Conservation (phyloP, 2,797 vertebrate species). For the Spondyliosoma cantharus region DNA sequence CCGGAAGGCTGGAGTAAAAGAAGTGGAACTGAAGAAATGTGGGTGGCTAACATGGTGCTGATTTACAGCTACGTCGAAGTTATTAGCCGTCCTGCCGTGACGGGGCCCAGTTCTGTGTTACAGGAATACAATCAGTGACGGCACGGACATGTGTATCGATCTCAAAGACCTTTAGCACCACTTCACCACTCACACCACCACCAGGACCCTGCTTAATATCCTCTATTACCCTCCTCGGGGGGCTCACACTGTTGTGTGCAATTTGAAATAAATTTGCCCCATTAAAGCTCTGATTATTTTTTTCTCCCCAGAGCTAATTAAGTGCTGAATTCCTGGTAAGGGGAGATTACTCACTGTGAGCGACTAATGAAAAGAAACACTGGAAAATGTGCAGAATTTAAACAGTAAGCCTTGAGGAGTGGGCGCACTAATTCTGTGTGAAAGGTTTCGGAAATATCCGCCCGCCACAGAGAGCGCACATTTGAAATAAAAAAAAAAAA, state of each 20-base stretch:
- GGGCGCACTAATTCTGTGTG: conserved; percentile 48
- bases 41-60: conserved; percentile 57
- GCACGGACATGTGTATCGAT: conserved; percentile 45
- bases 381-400: conserved; percentile 68
- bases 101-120: conserved; percentile 62
- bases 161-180: conserved; percentile 13
- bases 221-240: conserved; percentile 45
- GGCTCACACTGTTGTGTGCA: conserved; percentile 55
- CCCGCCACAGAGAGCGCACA: conserved; percentile 32
- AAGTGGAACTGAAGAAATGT: conserved; percentile 42
- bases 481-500: conserved; percentile 29
- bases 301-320: conserved; percentile 73
- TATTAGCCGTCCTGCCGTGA: conserved; percentile 68
- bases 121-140: conserved; percentile 59
- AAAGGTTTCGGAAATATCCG: conserved; percentile 60
- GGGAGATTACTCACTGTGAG: conserved; percentile 70
- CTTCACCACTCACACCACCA: conserved; percentile 19
- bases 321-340: conserved; percentile 75
- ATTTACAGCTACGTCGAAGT: conserved; percentile 69
- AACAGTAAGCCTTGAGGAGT: conserved; percentile 61
- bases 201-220: conserved; percentile 44
- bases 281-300: conserved; percentile 80
- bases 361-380: conserved; percentile 75
- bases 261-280: conserved; percentile 77
- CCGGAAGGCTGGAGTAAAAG: conserved; percentile 50